Evolutionary conservation across 2,888 invertebrate genomes (phyloP).

Genomic region (Apoderus coryli): DNA sequence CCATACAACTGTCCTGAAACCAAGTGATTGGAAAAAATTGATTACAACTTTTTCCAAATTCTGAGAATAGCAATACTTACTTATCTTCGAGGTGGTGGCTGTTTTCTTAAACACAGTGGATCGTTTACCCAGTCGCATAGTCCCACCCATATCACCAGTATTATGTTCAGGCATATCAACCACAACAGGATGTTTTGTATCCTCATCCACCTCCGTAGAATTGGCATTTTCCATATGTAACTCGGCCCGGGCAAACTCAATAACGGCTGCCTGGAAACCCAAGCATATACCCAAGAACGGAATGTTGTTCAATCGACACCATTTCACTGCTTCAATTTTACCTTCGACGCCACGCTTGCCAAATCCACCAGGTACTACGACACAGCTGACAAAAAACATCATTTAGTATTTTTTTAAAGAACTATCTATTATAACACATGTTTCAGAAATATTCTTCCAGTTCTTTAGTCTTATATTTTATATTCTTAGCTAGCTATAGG

Average conservation of each 20-base stretch:
- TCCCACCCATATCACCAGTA: slow-evolving; percentile 78
- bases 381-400: slow-evolving; percentile 53
- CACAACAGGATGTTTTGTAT: slow-evolving; percentile 64
- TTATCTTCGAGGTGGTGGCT: slow-evolving; percentile 40
- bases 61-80: slow-evolving; percentile 43
- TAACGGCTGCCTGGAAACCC: slow-evolving; percentile 93
- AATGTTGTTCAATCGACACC: slow-evolving; percentile 80
- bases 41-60: neutral
- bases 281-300: slow-evolving; percentile 94
- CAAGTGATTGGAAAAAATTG: neutral
- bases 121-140: slow-evolving; percentile 94
- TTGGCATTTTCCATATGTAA: slow-evolving; percentile 55
- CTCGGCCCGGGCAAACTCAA: slow-evolving; percentile 83
- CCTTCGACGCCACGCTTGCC: slow-evolving; percentile 93
- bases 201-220: slow-evolving; percentile 54
- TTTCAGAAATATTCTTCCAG: too few relatives aligned
- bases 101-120: slow-evolving; percentile 61
- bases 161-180: slow-evolving; percentile 99
- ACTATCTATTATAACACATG: too few relatives aligned
- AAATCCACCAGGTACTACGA: slow-evolving; percentile 96
- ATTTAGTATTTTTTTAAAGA: too few relatives aligned
- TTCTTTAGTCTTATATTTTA: too few relatives aligned
- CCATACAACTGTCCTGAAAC: slow-evolving; percentile 58
- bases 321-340: slow-evolving; percentile 83
- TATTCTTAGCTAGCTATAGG: too few relatives aligned